Evolutionary conservation across 1,140 invertebrate genomes (phyloP).

Genomic region (Eciton burchellii): DNA sequence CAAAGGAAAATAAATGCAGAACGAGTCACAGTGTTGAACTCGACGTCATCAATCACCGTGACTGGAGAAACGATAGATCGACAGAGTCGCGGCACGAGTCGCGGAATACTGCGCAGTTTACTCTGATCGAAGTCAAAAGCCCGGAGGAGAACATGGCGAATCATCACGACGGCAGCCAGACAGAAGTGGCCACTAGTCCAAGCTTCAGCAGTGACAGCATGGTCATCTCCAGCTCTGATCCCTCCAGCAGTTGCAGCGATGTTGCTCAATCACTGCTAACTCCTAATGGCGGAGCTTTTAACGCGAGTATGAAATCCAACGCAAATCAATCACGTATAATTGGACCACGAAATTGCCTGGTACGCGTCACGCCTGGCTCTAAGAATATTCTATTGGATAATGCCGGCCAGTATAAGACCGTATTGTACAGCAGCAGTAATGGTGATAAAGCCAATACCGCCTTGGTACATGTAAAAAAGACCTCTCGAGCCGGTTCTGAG

Average conservation of each 20-base stretch:
- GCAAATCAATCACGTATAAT: constrained; percentile 81
- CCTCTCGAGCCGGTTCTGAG: constrained; percentile 64
- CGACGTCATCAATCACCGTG: constrained; percentile 82
- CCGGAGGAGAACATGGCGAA: constrained; percentile 69
- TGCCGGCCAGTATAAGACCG: constrained; percentile 88
- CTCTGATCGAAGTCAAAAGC: constrained; percentile 81
- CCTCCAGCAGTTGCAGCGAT: constrained; percentile 82
- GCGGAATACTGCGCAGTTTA: constrained; percentile 65
- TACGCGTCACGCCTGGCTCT: constrained; percentile 90
- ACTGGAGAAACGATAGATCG: constrained; percentile 75
- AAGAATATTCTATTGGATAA: constrained; percentile 93
- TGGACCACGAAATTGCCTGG: constrained; percentile 90
- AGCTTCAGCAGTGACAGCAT: constrained; percentile 83
- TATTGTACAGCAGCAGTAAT: constrained; percentile 87
- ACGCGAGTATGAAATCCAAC: constrained; percentile 44
- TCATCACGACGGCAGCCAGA: constrained; percentile 67
- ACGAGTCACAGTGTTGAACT: constrained; percentile 68
- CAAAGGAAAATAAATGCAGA: constrained; percentile 47
- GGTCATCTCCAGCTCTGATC: constrained; percentile 82
- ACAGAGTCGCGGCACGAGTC: background rate
- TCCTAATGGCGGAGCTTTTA: constrained; percentile 52
- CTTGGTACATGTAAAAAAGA: constrained; percentile 80
- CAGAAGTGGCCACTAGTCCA: constrained; percentile 79
- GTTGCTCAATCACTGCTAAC: constrained; percentile 66
- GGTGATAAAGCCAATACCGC: constrained; percentile 77